These are phyloP conservation scores for Noctua pronuba DNA, from an alignment of 2,888 invertebrate species.

Conservation along the genomic window DNA sequence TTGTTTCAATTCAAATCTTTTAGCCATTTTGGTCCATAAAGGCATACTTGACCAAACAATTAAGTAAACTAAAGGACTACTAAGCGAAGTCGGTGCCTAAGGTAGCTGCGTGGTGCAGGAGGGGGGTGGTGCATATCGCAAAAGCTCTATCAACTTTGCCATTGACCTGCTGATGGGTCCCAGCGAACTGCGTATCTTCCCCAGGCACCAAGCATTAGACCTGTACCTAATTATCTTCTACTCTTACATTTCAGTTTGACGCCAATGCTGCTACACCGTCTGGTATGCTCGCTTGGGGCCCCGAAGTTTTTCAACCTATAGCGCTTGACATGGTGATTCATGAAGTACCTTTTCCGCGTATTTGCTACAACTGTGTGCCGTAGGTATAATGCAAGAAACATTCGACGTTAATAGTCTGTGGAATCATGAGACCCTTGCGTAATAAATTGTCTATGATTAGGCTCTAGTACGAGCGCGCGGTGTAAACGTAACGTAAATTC, in stretches of 20 bases:
- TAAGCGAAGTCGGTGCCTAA: neutral
- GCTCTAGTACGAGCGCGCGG: no score
- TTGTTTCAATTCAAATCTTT: neutral
- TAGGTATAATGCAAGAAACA: neutral
- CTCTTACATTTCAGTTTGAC: conserved; percentile 75
- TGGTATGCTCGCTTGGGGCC: conserved; percentile 75
- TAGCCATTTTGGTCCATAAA: neutral
- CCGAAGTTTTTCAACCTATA: conserved; percentile 74
- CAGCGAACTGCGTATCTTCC: neutral
- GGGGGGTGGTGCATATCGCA: no score
- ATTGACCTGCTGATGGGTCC: neutral
- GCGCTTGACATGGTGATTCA: conserved; percentile 67
- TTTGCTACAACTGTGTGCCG: conserved; percentile 83
- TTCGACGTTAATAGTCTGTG: no score
- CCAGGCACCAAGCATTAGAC: neutral
- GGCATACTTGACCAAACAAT: neutral
- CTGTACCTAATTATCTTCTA: neutral
- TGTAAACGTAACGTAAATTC: no score
- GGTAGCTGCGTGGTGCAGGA: neutral
- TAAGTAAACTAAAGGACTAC: neutral
- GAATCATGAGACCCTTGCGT: no score
- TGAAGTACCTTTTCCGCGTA: conserved; percentile 75
- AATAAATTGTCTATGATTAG: no score
- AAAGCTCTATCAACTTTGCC: neutral
- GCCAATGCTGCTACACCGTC: conserved; percentile 55